phyloP scores from a whole-genome alignment of 1,140 invertebrate species.

The Bombus superbus region DNA sequence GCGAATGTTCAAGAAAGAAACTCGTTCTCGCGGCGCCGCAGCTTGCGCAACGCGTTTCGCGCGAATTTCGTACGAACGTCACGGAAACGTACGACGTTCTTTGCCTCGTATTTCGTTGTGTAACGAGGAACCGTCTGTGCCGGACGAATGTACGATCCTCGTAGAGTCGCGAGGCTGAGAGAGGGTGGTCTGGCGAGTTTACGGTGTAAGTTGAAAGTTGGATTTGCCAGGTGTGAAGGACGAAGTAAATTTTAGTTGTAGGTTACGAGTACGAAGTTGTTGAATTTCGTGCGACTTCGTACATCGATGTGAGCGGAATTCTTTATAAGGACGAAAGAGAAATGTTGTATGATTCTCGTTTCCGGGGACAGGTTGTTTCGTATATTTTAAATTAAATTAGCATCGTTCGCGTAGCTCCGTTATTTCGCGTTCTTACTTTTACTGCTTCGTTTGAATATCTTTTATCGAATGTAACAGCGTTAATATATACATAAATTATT shows the following conservation, averaged over 20 bases:
- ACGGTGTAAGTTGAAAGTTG: neutral
- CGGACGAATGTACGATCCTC: neutral
- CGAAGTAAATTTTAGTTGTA: no score
- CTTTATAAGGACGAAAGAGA: neutral
- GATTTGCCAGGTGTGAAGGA: neutral
- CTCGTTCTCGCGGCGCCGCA: neutral
- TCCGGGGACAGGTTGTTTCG: neutral
- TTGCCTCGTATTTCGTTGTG: neutral
- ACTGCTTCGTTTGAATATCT: neutral
- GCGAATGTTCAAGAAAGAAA: neutral
- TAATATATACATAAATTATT: neutral
- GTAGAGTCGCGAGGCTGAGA: neutral
- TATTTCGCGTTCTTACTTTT: neutral
- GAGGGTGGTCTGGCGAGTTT: neutral
- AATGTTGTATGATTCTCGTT: neutral
- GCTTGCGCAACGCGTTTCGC: conserved; percentile 1
- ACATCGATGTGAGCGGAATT: neutral
- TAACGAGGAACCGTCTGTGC: neutral
- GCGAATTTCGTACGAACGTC: neutral
- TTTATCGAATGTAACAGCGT: neutral
- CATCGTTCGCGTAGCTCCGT: neutral
- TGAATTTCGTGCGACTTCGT: neutral
- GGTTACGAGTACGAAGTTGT: neutral
- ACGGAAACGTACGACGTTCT: neutral
- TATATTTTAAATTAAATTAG: neutral